Conservation (phyloP, 2,797 vertebrate species). For the Aeoliscus strigatus region DNA sequence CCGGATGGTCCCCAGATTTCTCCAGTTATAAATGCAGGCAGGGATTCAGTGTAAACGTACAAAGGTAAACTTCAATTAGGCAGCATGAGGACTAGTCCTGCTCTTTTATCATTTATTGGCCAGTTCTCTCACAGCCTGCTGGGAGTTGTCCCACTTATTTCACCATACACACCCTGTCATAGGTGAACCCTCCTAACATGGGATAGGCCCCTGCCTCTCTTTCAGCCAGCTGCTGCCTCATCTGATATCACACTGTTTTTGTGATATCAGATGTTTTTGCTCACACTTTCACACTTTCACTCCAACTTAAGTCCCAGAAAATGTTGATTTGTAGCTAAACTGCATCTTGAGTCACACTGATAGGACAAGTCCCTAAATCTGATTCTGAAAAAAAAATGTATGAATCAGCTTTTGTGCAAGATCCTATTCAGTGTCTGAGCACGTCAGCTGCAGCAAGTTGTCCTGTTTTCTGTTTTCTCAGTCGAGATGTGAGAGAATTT, state of each 20-base stretch:
- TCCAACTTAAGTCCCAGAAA: conserved; percentile 66
- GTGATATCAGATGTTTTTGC: conserved; percentile 53
- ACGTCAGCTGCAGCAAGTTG: conserved; percentile 47
- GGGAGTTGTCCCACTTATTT: conserved; percentile 76
- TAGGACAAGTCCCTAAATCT: conserved; percentile 56
- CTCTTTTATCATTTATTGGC: conserved; percentile 72
- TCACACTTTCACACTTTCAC: conserved; percentile 58
- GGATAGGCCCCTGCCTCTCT: conserved; percentile 54
- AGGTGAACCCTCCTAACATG: conserved; percentile 66
- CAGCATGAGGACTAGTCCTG: conserved; percentile 49
- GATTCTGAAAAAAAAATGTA: conserved; percentile 52
- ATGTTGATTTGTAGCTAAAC: conserved; percentile 43
- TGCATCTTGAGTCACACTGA: conserved; percentile 44
- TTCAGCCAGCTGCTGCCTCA: conserved; percentile 49
- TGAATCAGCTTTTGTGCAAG: conserved; percentile 49
- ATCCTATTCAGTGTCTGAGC: conserved; percentile 56
- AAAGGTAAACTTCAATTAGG: conserved; percentile 74
- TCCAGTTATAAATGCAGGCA: conserved; percentile 35
- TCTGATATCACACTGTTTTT: conserved; percentile 67
- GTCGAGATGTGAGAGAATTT: conserved; percentile 45
- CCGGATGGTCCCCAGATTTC: conserved; percentile 42
- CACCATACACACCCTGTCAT: conserved; percentile 63
- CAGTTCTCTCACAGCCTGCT: conserved; percentile 59
- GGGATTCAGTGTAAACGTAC: conserved; percentile 61
- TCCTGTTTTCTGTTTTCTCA: conserved; percentile 58